These are phyloP conservation scores for Helobdella robusta DNA, from an alignment of 2,888 invertebrate species.

Conservation along the genomic window DNA sequence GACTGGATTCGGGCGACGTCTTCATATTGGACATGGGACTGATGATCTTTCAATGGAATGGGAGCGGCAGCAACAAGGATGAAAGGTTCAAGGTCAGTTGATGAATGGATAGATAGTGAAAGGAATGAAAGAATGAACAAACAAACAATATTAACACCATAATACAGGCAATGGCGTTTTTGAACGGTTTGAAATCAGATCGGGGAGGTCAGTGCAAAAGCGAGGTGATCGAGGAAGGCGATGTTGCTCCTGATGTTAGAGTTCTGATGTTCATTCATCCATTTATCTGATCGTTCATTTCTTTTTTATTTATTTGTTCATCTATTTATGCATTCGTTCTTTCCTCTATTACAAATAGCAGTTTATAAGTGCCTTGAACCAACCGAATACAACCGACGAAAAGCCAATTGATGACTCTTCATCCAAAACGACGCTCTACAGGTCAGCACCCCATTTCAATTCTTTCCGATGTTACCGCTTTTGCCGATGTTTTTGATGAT, in stretches of 20 bases:
- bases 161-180: conserved; percentile 38
- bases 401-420: background rate
- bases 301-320: background rate
- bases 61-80: conserved; percentile 42
- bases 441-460: background rate
- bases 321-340: background rate
- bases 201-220: conserved; percentile 37
- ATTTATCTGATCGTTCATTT: conserved; percentile 4
- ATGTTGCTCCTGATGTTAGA: conserved; percentile 18
- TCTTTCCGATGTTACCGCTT: no score
- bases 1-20: conserved; percentile 42
- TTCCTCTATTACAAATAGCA: background rate
- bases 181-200: conserved; percentile 39
- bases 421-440: conserved; percentile 21
- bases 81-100: conserved; percentile 46
- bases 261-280: background rate
- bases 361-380: conserved; percentile 5
- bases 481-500: background rate
- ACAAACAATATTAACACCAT: no score
- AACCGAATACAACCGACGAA: background rate
- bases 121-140: no score
- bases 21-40: conserved; percentile 46
- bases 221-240: conserved; percentile 29
- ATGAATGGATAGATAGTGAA: conserved; percentile 2
- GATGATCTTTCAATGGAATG: conserved; percentile 46